Conservation (phyloP, 2,888 invertebrate genomes). For the Thereva nobilitata region DNA sequence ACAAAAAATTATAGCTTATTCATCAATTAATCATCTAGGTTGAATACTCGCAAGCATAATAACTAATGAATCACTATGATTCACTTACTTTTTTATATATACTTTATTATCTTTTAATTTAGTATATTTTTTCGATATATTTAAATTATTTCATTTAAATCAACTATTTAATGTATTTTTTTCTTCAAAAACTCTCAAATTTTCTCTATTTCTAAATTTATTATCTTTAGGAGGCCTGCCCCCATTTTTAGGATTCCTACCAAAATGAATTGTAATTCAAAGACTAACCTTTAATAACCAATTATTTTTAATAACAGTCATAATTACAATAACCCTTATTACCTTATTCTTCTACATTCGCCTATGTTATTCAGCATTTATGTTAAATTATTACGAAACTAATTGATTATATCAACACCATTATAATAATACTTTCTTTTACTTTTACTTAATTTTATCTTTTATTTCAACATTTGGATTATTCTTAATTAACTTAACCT, state of each 20-base stretch:
- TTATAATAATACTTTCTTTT: slow-evolving; percentile 51
- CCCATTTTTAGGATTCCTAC: slow-evolving; percentile 66
- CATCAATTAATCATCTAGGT: slow-evolving; percentile 67
- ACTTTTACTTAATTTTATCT: slow-evolving; percentile 47
- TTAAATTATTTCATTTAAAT: slow-evolving; percentile 61
- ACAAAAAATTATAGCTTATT: slow-evolving; percentile 66
- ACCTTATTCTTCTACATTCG: slow-evolving; percentile 64
- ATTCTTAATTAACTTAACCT: slow-evolving; percentile 48
- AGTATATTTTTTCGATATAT: slow-evolving; percentile 59
- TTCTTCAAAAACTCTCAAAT: slow-evolving; percentile 58
- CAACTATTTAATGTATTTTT: slow-evolving; percentile 60
- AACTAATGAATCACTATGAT: slow-evolving; percentile 60
- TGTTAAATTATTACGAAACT: slow-evolving; percentile 60
- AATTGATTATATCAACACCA: slow-evolving; percentile 55
- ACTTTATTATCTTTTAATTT: slow-evolving; percentile 59
- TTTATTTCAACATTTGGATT: slow-evolving; percentile 50
- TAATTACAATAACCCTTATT: slow-evolving; percentile 62
- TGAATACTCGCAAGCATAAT: slow-evolving; percentile 62
- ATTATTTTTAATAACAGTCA: slow-evolving; percentile 58
- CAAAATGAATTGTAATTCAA: slow-evolving; percentile 66
- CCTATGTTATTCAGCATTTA: slow-evolving; percentile 59
- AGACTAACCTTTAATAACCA: slow-evolving; percentile 59
- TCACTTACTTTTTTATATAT: slow-evolving; percentile 60
- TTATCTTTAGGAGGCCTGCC: slow-evolving; percentile 65
- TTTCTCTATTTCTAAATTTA: slow-evolving; percentile 61